Evolutionary conservation across 2,888 invertebrate genomes (phyloP), one percentile per base, ranked within the genome.

Genomic region (Drosophila kuntzei): DNA sequence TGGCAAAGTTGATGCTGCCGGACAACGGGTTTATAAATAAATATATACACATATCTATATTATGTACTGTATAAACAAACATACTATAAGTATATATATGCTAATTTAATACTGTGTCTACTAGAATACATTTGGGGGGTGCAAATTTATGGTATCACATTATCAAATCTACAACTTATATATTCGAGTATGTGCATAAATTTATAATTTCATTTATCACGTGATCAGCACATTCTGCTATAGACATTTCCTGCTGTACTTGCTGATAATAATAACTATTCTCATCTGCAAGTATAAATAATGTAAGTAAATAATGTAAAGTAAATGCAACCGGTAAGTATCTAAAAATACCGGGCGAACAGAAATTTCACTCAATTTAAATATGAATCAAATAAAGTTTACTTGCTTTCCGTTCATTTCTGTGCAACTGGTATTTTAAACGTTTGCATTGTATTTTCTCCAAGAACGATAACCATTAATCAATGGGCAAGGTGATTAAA

Each of bases 211-310:
- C 14, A 34, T 20, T 32, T 49, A 82, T 76, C 86, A 85, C 69
- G 70, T 64, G 66, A 64, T 85, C 65, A 67, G 47, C 47, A 63
- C 39, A 57, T 55, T 36, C 47, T 62, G n/a, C n/a, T n/a, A n/a
- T n/a, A 25, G 41, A 18, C 9, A 44, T 25, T 61, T 51, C 61
- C 46, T 27, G 22, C 18, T 51, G 90, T 32, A 59, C 80, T 75
- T 88, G 86, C 29, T 91, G 86, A 71, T 90, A 89, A 82, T n/a
- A 90, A 91, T 16, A 85, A n/a, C n/a, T 89, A 63, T 89, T 86
- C 62, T 89, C 87, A 61, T 90, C 27, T n/a, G n/a, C n/a, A n/a
- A n/a, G n/a, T n/a, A n/a, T n/a, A n/a, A n/a, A n/a, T n/a, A n/a
- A n/a, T n/a, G n/a, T n/a, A n/a, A n/a, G n/a, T n/a, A n/a, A n/a